phyloP scores from a whole-genome alignment of 2,113 vertebrate genomes.

The Furnarius figulus region DNA sequence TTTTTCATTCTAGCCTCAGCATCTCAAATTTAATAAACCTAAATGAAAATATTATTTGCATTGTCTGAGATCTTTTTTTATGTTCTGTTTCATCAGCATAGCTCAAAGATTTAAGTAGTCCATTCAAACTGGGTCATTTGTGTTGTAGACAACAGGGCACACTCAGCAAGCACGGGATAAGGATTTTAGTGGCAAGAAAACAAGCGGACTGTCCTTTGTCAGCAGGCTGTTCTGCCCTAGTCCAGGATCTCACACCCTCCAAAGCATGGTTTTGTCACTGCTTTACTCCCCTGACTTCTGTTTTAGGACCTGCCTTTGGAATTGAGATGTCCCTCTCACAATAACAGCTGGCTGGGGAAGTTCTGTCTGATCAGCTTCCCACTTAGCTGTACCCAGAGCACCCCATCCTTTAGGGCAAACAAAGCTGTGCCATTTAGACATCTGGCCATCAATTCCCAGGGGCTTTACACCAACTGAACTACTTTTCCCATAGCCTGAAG shows the following conservation, averaged over 20 bases:
- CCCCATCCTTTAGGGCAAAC: background rate
- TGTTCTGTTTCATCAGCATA: background rate
- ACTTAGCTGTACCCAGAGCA: background rate
- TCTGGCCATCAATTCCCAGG: background rate
- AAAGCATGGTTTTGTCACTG: background rate
- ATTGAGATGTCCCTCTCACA: background rate
- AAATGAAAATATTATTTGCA: background rate
- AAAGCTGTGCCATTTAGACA: background rate
- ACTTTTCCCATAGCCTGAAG: background rate
- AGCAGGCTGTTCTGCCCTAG: background rate
- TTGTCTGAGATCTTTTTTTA: background rate
- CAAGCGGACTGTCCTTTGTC: background rate
- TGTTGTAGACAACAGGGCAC: background rate
- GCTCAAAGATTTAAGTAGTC: background rate
- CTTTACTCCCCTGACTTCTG: background rate
- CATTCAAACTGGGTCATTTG: constrained; percentile 19
- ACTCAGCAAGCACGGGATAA: background rate
- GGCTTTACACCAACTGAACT: background rate
- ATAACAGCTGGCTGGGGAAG: background rate
- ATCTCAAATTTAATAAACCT: background rate
- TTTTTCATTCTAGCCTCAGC: background rate
- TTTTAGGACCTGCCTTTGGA: background rate
- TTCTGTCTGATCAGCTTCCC: background rate
- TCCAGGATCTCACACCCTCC: background rate
- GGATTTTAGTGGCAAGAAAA: background rate